phyloP scores from a whole-genome alignment of 1,140 invertebrate genomes.

The Euura lappo region DNA sequence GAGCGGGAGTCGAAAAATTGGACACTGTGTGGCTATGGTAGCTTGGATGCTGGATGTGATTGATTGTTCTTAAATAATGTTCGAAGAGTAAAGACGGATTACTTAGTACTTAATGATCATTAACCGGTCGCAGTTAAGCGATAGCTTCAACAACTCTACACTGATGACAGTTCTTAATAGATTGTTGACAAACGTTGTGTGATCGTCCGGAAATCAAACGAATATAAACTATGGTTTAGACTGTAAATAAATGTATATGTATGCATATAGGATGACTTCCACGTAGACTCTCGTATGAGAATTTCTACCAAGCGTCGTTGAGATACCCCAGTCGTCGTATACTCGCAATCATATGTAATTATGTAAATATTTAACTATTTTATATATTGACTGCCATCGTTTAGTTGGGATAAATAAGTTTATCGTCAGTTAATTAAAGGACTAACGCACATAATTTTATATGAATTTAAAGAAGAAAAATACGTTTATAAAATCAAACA shows the following conservation, averaged over 20 bases:
- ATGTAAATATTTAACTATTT: background rate
- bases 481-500: background rate
- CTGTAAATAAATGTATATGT: background rate
- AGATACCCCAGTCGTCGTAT: background rate
- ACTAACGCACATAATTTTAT: background rate
- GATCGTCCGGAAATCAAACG: no score
- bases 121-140: background rate
- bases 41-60: no score
- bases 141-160: no score
- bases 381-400: constrained; percentile 3
- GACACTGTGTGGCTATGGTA: no score
- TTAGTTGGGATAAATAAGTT: background rate
- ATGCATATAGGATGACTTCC: no score
- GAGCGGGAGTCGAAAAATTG: no score
- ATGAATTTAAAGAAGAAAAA: background rate
- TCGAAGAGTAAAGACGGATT: background rate
- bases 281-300: background rate
- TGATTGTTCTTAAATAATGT: no score
- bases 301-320: background rate
- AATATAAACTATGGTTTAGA: background rate
- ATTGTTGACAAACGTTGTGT: no score
- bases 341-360: background rate
- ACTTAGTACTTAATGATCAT: constrained; percentile 1
- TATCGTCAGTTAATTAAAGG: background rate
- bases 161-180: no score